Conservation (phyloP, 2,113 vertebrate genomes). For the Emydura subglobosa region DNA sequence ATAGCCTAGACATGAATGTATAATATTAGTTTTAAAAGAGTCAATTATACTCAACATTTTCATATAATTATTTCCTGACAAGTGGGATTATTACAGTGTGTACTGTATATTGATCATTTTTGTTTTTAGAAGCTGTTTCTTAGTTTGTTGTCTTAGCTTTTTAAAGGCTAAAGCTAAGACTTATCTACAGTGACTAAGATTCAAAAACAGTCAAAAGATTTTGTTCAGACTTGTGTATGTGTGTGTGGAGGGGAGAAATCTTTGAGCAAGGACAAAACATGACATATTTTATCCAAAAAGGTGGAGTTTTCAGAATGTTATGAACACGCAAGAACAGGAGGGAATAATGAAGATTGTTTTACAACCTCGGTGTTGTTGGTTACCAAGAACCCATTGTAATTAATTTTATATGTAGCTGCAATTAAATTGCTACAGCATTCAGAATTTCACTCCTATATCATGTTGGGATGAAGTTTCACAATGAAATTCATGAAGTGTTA, state of each 20-base stretch:
- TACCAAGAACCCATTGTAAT: not conserved
- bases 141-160: constrained; percentile 1
- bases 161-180: not conserved
- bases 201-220: constrained; percentile 28
- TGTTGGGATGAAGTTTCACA: constrained; percentile 4
- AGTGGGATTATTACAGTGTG: not conserved
- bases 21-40: not conserved
- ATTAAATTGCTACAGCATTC: constrained; percentile 52
- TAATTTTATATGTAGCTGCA: constrained; percentile 36
- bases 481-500: not conserved
- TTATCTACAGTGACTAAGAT: not conserved
- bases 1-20: not conserved
- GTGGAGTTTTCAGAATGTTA: not conserved
- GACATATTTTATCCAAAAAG: not conserved
- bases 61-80: not conserved
- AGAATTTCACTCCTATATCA: constrained; percentile 14
- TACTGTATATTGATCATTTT: constrained; percentile 18
- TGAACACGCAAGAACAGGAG: not conserved
- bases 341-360: constrained; percentile 46
- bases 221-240: constrained; percentile 17
- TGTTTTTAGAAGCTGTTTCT: constrained; percentile 14
- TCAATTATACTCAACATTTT: constrained; percentile 17
- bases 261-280: not conserved
- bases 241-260: not conserved
- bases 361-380: constrained; percentile 21